Evolutionary conservation across 2,888 invertebrate genomes (phyloP).

Genomic region (Ichneumon xanthorius): DNA sequence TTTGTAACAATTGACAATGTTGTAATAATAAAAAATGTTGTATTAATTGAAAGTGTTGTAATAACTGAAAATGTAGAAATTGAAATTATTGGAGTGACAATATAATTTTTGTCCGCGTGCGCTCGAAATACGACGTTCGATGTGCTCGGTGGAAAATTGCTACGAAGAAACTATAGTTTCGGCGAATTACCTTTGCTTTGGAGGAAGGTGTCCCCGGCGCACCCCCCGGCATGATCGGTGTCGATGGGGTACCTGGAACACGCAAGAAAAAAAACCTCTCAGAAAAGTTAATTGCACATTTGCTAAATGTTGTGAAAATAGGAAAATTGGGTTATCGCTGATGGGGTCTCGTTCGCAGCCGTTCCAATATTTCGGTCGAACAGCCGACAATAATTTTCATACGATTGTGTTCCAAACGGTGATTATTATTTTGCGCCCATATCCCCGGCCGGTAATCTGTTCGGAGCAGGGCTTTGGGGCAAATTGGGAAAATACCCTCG

Average conservation of each 20-base stretch:
- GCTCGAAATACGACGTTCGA: too few species aligned
- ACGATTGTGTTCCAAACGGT: slow-evolving; percentile 31
- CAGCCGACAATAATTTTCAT: slow-evolving; percentile 35
- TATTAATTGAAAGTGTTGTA: too few species aligned
- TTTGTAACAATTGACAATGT: too few species aligned
- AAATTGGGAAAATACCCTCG: slow-evolving; percentile 12
- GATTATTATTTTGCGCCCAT: slow-evolving; percentile 45
- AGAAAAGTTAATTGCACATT: slow-evolving; percentile 17
- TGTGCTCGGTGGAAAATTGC: too few species aligned
- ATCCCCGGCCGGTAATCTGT: slow-evolving; percentile 36
- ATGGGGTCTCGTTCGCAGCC: neutral
- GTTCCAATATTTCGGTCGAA: slow-evolving; percentile 42
- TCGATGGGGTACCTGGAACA: slow-evolving; percentile 86
- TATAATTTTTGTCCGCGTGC: too few species aligned
- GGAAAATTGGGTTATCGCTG: neutral
- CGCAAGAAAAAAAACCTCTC: slow-evolving; percentile 50
- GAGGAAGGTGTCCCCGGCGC: slow-evolving; percentile 93
- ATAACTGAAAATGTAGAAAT: too few species aligned
- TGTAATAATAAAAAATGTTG: too few species aligned
- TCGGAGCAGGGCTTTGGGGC: neutral
- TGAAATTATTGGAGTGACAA: too few species aligned
- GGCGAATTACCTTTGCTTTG: slow-evolving; percentile 89
- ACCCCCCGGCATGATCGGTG: slow-evolving; percentile 90
- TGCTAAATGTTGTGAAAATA: slow-evolving; percentile 1
- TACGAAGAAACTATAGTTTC: neutral